These are phyloP conservation scores for Nixonia krombeini DNA, from an alignment of 1,140 invertebrate genomes.

Conservation along the genomic window DNA sequence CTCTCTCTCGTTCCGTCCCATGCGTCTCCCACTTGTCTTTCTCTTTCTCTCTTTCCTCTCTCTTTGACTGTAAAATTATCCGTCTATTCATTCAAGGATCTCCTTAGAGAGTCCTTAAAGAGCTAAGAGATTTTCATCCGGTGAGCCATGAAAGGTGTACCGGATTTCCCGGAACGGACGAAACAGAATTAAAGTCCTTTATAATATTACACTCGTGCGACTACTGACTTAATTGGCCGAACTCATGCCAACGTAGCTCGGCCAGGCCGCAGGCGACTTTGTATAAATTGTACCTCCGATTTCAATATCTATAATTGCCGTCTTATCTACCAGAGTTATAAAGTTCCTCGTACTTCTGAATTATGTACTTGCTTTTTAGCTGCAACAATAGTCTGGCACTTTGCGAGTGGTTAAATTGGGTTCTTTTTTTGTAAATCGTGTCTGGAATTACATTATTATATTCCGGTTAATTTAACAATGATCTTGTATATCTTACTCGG, in stretches of 20 bases:
- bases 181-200: slow-evolving; percentile 45
- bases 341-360: slow-evolving; percentile 23
- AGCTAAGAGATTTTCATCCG: slow-evolving; percentile 44
- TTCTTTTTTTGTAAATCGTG: too few species aligned
- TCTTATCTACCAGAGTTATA: slow-evolving; percentile 40
- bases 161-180: slow-evolving; percentile 17
- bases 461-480: too few species aligned
- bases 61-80: slow-evolving; percentile 37
- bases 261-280: slow-evolving; percentile 43
- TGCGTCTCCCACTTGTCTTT: too few species aligned
- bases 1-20: too few species aligned
- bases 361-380: slow-evolving; percentile 41
- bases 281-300: slow-evolving; percentile 51
- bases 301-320: slow-evolving; percentile 57
- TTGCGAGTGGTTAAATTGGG: background rate
- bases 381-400: slow-evolving; percentile 29
- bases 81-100: slow-evolving; percentile 40
- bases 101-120: slow-evolving; percentile 44
- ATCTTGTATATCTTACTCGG: too few species aligned
- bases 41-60: slow-evolving; percentile 15
- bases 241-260: slow-evolving; percentile 28
- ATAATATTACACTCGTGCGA: slow-evolving; percentile 38
- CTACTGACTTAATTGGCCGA: slow-evolving; percentile 46
- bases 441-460: too few species aligned
- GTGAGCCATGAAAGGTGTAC: slow-evolving; percentile 32